A percentile compares a stretch with the other conserved stretches of the same genome.
Evolutionary conservation across 2,113 vertebrate species (phyloP).

Genomic region (Parotia lawesii): DNA sequence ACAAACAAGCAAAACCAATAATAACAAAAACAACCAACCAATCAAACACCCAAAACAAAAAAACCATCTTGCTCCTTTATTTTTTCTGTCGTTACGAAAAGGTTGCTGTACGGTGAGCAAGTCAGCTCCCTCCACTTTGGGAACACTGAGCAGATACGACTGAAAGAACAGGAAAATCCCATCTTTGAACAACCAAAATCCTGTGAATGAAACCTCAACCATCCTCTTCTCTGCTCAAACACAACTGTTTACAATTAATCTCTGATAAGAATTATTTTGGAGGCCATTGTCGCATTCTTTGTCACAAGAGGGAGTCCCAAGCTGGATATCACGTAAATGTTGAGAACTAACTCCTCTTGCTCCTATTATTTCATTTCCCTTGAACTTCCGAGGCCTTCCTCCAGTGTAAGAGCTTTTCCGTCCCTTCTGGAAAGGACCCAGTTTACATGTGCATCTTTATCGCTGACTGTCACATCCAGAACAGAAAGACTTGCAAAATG

Average conservation of each 20-base stretch:
- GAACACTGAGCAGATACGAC: not conserved
- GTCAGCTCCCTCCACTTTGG: not conserved
- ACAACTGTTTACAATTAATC: not conserved
- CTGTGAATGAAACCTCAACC: not conserved
- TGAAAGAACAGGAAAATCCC: not conserved
- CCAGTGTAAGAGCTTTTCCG: not conserved
- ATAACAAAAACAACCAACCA: not conserved
- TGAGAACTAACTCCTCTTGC: not conserved
- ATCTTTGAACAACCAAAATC: not conserved
- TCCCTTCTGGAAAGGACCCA: not conserved
- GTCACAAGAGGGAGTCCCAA: not conserved
- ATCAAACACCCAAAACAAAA: not conserved
- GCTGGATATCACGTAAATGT: not conserved
- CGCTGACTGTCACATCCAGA: not conserved
- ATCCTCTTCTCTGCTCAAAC: not conserved
- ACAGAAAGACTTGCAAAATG: not conserved
- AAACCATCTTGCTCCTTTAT: not conserved
- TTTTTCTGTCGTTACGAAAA: not conserved
- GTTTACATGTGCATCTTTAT: not conserved
- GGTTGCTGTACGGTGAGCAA: not conserved
- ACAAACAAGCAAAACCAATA: not conserved
- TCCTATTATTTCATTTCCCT: not conserved
- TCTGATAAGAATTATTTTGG: not conserved
- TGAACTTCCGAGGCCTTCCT: not conserved
- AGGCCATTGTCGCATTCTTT: accelerated